Conservation (phyloP, 2,888 invertebrate genomes). For the Lasius platythorax region DNA sequence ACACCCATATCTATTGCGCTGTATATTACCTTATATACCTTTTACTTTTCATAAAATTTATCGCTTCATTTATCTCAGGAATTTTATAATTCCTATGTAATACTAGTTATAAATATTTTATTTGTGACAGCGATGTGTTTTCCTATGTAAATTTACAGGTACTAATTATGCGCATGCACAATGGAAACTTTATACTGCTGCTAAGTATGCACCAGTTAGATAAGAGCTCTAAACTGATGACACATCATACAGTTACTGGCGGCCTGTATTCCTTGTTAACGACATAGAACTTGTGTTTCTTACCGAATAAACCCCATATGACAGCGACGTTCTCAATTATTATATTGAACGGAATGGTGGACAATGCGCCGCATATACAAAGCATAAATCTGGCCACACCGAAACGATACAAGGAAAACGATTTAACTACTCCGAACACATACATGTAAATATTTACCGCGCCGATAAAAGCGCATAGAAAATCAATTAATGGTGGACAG, state of each 20-base stretch:
- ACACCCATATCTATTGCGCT: constrained; percentile 18
- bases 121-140: constrained; percentile 47
- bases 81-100: constrained; percentile 19
- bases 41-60: constrained; percentile 10
- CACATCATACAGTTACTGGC: constrained; percentile 86
- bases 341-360: constrained; percentile 97
- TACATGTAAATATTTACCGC: constrained; percentile 99
- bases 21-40: constrained; percentile 1
- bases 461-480: constrained; percentile 95
- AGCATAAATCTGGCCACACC: constrained; percentile 92
- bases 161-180: constrained; percentile 57
- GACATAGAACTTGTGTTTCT: constrained; percentile 98
- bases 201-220: constrained; percentile 24
- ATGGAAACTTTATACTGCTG: constrained; percentile 41
- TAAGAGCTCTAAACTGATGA: constrained; percentile 29
- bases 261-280: constrained; percentile 96
- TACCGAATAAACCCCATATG: constrained; percentile 96
- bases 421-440: constrained; percentile 98
- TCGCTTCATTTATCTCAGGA: not conserved
- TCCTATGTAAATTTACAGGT: constrained; percentile 60
- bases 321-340: constrained; percentile 98
- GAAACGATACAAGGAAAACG: constrained; percentile 95
- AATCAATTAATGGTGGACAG: constrained; percentile 93
- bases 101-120: constrained; percentile 38
- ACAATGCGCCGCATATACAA: constrained; percentile 94